Percentiles rank a stretch among this genome's conserved stretches.
phyloP scores from a whole-genome alignment of 2,113 vertebrate species.

The Micronisus gabar region DNA sequence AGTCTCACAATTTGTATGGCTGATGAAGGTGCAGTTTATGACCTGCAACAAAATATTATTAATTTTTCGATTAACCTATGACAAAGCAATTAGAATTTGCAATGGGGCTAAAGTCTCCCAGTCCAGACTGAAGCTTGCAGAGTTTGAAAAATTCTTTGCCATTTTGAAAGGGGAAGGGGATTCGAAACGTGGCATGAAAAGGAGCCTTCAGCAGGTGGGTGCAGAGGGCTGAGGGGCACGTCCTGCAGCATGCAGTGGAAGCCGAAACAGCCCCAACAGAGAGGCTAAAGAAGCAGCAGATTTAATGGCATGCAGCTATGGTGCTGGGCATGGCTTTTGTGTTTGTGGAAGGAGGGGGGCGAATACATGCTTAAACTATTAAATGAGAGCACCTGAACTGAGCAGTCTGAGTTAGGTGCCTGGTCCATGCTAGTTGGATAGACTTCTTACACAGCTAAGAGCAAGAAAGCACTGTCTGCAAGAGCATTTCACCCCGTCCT shows the following conservation, averaged over 20 bases:
- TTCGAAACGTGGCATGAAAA: not conserved
- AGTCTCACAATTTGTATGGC: not conserved
- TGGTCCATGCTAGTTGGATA: not conserved
- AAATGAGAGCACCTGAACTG: not conserved
- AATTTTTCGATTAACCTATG: not conserved
- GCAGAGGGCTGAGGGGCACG: not conserved
- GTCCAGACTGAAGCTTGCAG: not conserved
- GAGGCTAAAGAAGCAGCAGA: not conserved
- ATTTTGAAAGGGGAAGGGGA: not conserved
- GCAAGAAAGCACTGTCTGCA: not conserved
- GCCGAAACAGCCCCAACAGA: not conserved
- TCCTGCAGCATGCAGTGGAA: fast-evolving
- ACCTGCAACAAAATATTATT: not conserved
- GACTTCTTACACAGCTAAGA: not conserved
- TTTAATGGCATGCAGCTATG: not conserved
- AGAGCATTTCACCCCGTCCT: not conserved
- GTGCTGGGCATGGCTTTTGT: not conserved
- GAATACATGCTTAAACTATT: not conserved
- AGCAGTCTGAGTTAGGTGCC: not conserved
- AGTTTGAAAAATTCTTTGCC: not conserved
- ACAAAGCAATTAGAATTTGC: not conserved
- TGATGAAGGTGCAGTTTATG: not conserved
- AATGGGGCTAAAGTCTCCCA: not conserved
- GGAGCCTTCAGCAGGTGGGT: not conserved
- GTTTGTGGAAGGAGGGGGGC: not conserved